A percentile compares a stretch with the other conserved stretches of the same genome.
Evolutionary conservation across 2,888 invertebrate genomes (phyloP).

Genomic region (Eristalis tenax): DNA sequence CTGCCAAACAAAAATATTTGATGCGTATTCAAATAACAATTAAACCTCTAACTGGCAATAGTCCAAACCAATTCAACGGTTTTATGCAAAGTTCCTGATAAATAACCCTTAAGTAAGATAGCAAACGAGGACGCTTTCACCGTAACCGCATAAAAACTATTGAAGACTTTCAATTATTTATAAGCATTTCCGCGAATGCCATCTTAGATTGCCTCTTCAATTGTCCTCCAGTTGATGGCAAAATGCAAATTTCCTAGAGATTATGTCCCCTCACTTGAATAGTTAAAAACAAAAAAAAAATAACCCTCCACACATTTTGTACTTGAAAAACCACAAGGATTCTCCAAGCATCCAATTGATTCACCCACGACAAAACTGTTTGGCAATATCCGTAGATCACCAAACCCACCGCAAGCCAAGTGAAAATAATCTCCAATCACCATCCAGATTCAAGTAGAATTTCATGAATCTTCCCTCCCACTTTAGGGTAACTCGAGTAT

Average conservation of each 20-base stretch:
- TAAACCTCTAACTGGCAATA: neutral
- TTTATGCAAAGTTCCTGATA: too few species aligned
- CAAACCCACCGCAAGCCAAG: constrained; percentile 9
- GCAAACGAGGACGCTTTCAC: neutral
- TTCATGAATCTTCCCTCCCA: constrained; percentile 42
- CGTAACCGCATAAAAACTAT: neutral
- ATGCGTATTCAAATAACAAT: too few species aligned
- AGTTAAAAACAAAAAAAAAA: neutral
- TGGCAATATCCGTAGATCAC: constrained; percentile 24
- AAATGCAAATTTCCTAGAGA: neutral
- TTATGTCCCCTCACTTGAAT: neutral
- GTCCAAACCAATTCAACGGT: neutral
- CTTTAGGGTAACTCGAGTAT: constrained; percentile 38
- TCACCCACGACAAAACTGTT: neutral
- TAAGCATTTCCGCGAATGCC: neutral
- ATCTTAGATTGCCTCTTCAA: neutral
- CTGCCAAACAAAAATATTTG: too few species aligned
- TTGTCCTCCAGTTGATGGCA: neutral
- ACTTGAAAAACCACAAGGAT: neutral
- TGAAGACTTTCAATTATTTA: neutral
- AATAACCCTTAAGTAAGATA: neutral
- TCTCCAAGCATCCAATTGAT: neutral
- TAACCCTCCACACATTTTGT: neutral
- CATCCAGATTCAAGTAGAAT: constrained; percentile 28
- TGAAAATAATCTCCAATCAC: constrained; percentile 41